These are phyloP conservation scores for Drosophila lowei DNA, from an alignment of 1,140 invertebrate species.

Conservation along the genomic window DNA sequence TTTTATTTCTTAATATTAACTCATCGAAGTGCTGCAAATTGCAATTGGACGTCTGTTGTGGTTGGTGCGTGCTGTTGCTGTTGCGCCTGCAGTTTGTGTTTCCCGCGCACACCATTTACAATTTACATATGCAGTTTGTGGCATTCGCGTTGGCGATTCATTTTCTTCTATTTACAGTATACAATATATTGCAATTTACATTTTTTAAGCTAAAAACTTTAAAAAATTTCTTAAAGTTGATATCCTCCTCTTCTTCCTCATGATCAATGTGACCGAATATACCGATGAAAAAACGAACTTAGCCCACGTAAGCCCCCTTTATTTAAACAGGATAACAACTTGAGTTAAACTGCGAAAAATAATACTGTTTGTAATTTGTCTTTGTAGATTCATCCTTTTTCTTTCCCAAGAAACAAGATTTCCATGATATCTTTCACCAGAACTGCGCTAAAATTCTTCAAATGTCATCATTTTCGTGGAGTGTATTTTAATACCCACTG, in stretches of 20 bases:
- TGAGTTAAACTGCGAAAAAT: neutral
- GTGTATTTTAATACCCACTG: no score
- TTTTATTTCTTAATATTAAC: conserved; percentile 53
- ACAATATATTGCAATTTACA: conserved; percentile 65
- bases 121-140: conserved; percentile 47
- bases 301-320: neutral
- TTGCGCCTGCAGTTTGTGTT: conserved; percentile 47
- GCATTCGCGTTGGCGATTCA: conserved; percentile 32
- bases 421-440: no score
- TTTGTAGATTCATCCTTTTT: no score
- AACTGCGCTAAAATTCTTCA: no score
- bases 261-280: conserved; percentile 1
- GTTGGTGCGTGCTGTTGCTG: conserved; percentile 60
- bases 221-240: conserved; percentile 67
- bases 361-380: neutral
- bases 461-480: no score
- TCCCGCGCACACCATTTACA: conserved; percentile 59
- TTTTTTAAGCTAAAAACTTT: conserved; percentile 59
- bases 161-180: conserved; percentile 65
- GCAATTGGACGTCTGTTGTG: conserved; percentile 64
- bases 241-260: conserved; percentile 60
- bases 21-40: conserved; percentile 72
- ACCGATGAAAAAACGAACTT: no score
- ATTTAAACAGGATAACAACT: neutral
- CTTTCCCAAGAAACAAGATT: no score